These are phyloP conservation scores for Felis catus DNA, from an alignment of 2,113 vertebrate species.

Conservation along the genomic window F.catus_Fca126_mat1.0 CM031415.1:73531501-73532000, in stretches of 20 bases:
- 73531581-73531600: too few species aligned
- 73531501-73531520: too few species aligned
- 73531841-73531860: neutral
- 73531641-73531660: too few species aligned
- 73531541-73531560: too few species aligned
- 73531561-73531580: too few species aligned
- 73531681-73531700: neutral
- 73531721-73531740: neutral
- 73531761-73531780: neutral
- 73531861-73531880: neutral
- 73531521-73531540: too few species aligned
- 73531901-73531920: neutral
- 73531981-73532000: neutral
- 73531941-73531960: neutral
- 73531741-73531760: neutral
- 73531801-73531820: neutral
- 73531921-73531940: neutral
- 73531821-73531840: neutral
- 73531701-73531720: neutral
- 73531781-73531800: neutral
- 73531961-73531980: neutral
- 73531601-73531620: too few species aligned
- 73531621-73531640: too few species aligned
- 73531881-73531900: neutral
- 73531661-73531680: neutral